Base-by-base conservation (phyloP, 2,888 invertebrate genomes). In the Microdon myrmicae region DNA sequence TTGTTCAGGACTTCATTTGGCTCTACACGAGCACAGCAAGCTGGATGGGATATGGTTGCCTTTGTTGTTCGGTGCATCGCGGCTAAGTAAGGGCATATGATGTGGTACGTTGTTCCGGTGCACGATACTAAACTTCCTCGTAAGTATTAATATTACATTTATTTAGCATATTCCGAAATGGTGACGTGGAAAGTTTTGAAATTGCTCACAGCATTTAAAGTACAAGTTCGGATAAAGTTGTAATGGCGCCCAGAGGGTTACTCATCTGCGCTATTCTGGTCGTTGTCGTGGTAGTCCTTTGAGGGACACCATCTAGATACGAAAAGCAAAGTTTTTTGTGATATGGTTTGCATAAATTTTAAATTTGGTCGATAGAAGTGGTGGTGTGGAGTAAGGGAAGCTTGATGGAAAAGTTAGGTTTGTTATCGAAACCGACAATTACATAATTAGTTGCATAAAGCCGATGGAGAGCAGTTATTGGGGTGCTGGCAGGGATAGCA, bases 391-490 rank as follows among this genome's bases (percentile, higher is more conserved):
- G 2, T 4, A 4, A 2, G 26, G n/a, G 32, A 19, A 29, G 9
- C 23, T 14, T 45, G 45, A 54, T 45, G 44, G 45, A 51, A 56
- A 56, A 55, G 47, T 55, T 55, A 41, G 56, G 35, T 56, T 41
- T 51, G 56, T 51, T 51, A 56, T 51, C 64, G 64, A 56, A 64
- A 64, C 64, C 56, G 64, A 51, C 64, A 64, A 64, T 64, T 56
- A 64, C 47, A 55, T 64, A 56, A 64, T 64, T 64, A 64, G 45
- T 56, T 19, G 23, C 44, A 41, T 13, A 41, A 31, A 39, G 31
- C 25, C 10, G 25, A 31, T 13, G 22, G 13, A 1, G 19, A 2
- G 5, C 16, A 6, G n/a, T 19, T 13, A 12, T 4, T 3, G 28
- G 26, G 29, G 29, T 47, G 22, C 17, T 39, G 28, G 22, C 13